Conservation (phyloP, 64 coral and sea anemone species). For the Montipora sp. region DNA sequence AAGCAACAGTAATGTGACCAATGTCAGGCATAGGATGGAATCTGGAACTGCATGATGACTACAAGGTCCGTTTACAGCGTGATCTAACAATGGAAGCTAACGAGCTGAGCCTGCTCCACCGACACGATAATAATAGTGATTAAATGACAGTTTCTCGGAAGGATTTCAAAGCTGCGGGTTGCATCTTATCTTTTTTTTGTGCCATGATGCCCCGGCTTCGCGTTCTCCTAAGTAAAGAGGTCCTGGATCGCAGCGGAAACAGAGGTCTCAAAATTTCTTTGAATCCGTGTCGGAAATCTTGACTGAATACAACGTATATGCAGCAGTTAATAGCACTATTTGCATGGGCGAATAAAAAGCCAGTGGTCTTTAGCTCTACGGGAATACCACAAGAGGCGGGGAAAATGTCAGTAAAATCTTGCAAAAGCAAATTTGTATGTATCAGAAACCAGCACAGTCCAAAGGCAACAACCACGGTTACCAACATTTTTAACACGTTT, state of each 20-base stretch:
- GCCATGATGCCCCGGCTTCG: background rate
- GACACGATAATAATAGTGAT: no score
- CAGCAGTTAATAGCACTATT: conserved; percentile 64
- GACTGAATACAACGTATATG: conserved; percentile 68
- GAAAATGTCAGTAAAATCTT: conserved; percentile 3
- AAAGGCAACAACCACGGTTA: conserved; percentile 58
- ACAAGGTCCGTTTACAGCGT: no score
- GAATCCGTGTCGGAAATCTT: conserved; percentile 66
- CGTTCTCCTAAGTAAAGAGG: background rate
- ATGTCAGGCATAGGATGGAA: no score
- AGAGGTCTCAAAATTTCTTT: conserved; percentile 7
- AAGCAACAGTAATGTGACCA: no score
- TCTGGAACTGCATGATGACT: no score
- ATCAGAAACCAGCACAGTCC: conserved; percentile 59
- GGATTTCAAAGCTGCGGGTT: background rate
- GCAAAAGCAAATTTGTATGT: conserved; percentile 24
- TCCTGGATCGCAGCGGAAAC: background rate
- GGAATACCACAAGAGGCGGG: conserved; percentile 25
- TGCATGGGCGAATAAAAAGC: conserved; percentile 35
- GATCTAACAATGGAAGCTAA: no score
- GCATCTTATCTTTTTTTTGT: background rate
- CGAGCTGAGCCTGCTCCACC: no score
- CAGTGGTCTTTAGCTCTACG: background rate
- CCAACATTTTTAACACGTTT: conserved; percentile 69
- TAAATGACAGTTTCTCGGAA: no score